phyloP scores from a whole-genome alignment of 2,888 invertebrate genomes.

The Xanthia togata region DNA sequence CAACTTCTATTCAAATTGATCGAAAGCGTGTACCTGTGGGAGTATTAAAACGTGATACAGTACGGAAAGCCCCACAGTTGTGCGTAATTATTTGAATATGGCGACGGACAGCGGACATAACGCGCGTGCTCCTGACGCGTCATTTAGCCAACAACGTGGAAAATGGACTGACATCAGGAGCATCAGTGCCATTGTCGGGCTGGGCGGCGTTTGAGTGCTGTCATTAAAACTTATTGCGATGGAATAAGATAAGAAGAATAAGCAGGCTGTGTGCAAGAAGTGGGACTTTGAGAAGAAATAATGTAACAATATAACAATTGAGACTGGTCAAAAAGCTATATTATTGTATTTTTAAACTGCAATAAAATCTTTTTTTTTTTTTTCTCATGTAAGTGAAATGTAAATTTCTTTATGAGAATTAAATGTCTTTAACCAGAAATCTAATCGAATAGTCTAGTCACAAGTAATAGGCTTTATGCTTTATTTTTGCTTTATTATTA shows the following conservation, averaged over 20 bases:
- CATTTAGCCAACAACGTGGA: slow-evolving; percentile 55
- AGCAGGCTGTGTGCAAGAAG: slow-evolving; percentile 11
- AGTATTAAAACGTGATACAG: slow-evolving; percentile 9
- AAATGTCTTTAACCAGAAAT: no score
- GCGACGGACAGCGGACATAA: slow-evolving; percentile 29
- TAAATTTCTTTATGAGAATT: no score
- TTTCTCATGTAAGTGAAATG: no score
- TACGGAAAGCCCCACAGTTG: slow-evolving; percentile 38
- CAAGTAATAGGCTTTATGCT: background rate
- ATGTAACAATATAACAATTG: background rate
- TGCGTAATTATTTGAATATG: slow-evolving; percentile 62
- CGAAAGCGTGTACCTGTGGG: background rate
- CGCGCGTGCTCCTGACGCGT: slow-evolving; percentile 54
- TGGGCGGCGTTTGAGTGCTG: slow-evolving; percentile 20
- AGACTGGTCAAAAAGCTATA: background rate
- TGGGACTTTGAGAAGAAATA: background rate
- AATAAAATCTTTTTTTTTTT: no score
- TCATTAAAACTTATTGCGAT: slow-evolving; percentile 46
- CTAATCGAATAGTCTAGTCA: background rate
- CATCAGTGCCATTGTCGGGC: slow-evolving; percentile 52
- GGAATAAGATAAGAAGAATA: slow-evolving; percentile 51
- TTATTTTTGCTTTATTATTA: no score
- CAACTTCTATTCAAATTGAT: background rate
- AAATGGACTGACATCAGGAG: slow-evolving; percentile 50
- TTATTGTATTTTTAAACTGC: background rate